Conservation (phyloP, 2,888 invertebrate genomes). For the Cordilura impudica region DNA sequence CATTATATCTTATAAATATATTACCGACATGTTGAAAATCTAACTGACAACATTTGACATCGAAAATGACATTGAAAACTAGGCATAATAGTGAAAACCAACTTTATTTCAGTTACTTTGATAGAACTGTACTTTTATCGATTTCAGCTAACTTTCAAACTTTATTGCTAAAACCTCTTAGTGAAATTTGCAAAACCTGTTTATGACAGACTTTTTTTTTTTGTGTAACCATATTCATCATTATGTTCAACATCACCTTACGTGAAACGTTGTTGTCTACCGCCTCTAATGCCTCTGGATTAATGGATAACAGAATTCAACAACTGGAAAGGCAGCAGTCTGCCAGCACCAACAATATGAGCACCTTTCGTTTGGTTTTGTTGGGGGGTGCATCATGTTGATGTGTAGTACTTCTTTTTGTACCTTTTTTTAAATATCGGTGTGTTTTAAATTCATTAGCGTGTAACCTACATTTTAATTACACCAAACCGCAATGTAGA, state of each 20-base stretch:
- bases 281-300: conserved; percentile 32
- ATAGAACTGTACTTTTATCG: too few species aligned
- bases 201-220: too few species aligned
- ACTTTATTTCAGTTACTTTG: too few species aligned
- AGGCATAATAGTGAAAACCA: too few species aligned
- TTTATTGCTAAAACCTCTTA: too few species aligned
- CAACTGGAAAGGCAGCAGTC: conserved; percentile 15
- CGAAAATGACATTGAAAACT: too few species aligned
- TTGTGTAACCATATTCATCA: conserved; percentile 13
- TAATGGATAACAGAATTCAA: conserved; percentile 42
- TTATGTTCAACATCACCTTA: conserved; percentile 10
- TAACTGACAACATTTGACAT: too few species aligned
- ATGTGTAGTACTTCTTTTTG: conserved; percentile 10
- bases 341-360: neutral
- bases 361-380: conserved; percentile 30
- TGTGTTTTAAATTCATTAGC: conserved; percentile 60
- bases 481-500: conserved; percentile 37
- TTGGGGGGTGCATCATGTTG: conserved; percentile 4
- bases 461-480: conserved; percentile 61
- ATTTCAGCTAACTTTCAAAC: too few species aligned
- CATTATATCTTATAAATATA: too few species aligned
- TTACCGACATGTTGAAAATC: too few species aligned
- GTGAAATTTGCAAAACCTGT: too few species aligned
- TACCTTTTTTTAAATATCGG: conserved; percentile 16
- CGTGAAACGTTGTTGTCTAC: neutral